Evolutionary conservation across 2,888 invertebrate genomes (phyloP).

Genomic region (Protophormia terraenovae): DNA sequence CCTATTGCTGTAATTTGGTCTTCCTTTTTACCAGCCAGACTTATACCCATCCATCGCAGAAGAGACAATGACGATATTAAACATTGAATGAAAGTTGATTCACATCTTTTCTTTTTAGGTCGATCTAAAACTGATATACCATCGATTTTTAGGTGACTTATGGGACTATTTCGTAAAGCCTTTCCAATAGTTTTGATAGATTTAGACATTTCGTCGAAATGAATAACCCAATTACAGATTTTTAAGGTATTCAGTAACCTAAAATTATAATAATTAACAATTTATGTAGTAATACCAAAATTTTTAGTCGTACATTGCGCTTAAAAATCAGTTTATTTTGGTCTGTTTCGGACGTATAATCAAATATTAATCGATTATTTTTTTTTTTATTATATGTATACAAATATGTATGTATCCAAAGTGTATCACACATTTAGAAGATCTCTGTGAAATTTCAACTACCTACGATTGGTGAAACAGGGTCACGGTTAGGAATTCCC

Average conservation of each 20-base stretch:
- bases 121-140: constrained; percentile 75
- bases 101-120: constrained; percentile 73
- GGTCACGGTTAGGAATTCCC: too few species aligned
- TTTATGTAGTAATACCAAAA: too few species aligned
- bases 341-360: too few species aligned
- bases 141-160: constrained; percentile 76
- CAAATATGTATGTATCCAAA: too few species aligned
- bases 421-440: too few species aligned
- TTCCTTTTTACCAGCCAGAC: constrained; percentile 74
- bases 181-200: constrained; percentile 74
- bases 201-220: constrained; percentile 74
- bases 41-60: constrained; percentile 76
- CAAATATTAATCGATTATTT: too few species aligned
- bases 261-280: constrained; percentile 13
- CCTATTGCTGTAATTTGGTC: constrained; percentile 75
- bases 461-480: too few species aligned
- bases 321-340: too few species aligned
- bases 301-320: too few species aligned
- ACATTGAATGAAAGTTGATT: constrained; percentile 74
- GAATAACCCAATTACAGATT: constrained; percentile 76
- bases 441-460: too few species aligned
- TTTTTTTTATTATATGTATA: too few species aligned
- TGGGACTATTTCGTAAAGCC: constrained; percentile 74
- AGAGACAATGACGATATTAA: constrained; percentile 73
- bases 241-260: constrained; percentile 75